phyloP scores from a whole-genome alignment of 2,888 invertebrate species.

The Ormyrus rosae region DNA sequence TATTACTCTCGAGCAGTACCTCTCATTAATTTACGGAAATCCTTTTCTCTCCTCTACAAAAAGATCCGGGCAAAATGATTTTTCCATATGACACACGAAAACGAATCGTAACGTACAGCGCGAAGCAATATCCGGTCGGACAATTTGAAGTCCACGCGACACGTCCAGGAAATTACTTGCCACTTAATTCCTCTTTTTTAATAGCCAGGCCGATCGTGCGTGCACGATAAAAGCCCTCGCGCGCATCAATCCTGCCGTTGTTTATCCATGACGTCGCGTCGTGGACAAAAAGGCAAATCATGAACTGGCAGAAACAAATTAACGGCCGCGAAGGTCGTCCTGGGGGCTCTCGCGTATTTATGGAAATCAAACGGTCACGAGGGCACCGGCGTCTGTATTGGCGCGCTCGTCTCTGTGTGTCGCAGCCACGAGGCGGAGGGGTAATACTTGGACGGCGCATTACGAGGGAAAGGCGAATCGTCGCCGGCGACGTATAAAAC shows the following conservation, averaged over 20 bases:
- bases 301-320: not conserved
- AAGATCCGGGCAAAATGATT: too few species aligned
- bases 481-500: not conserved
- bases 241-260: conserved; percentile 6
- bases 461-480: too few species aligned
- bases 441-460: too few species aligned
- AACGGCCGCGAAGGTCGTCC: conserved; percentile 13
- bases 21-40: too few species aligned
- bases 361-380: not conserved
- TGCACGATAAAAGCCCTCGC: conserved; percentile 16
- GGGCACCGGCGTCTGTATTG: too few species aligned
- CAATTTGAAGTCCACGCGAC: not conserved
- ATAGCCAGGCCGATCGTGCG: conserved; percentile 23
- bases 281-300: not conserved
- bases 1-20: too few species aligned
- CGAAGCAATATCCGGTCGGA: not conserved
- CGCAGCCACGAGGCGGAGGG: too few species aligned
- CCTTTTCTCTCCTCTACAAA: too few species aligned
- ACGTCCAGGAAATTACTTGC: not conserved
- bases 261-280: not conserved
- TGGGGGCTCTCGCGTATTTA: not conserved
- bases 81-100: too few species aligned
- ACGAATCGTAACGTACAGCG: too few species aligned
- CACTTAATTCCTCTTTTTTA: not conserved
- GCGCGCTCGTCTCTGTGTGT: too few species aligned